Conservation (phyloP, 1,140 invertebrate species). For the Euwallacea fornicatus region DNA sequence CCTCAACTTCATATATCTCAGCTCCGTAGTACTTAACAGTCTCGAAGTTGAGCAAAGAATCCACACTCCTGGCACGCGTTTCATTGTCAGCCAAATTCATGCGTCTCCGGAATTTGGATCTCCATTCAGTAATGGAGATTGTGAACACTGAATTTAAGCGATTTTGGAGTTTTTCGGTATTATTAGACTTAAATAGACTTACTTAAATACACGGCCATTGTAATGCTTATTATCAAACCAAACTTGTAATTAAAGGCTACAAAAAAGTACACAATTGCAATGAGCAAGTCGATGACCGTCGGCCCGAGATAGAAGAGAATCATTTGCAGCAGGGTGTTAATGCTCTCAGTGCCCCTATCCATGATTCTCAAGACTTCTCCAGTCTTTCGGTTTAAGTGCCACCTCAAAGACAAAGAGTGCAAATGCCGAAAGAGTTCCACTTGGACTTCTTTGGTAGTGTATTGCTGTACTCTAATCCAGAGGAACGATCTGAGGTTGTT, state of each 20-base stretch:
- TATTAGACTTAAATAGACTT: slow-evolving; percentile 53
- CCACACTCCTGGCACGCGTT: slow-evolving; percentile 84
- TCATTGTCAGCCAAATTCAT: slow-evolving; percentile 95
- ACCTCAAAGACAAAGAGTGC: slow-evolving; percentile 81
- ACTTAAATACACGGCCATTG: slow-evolving; percentile 92
- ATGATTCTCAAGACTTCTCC: slow-evolving; percentile 93
- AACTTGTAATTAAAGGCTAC: slow-evolving; percentile 89
- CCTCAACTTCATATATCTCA: slow-evolving; percentile 85
- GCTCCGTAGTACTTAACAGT: slow-evolving; percentile 97
- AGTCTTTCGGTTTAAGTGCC: slow-evolving; percentile 92
- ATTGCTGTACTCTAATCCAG: slow-evolving; percentile 95
- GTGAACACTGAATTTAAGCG: slow-evolving; percentile 69
- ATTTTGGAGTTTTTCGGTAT: background rate
- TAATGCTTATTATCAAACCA: slow-evolving; percentile 88
- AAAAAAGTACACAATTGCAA: slow-evolving; percentile 90
- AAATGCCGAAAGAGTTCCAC: slow-evolving; percentile 85
- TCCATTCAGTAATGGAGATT: slow-evolving; percentile 90
- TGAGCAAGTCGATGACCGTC: slow-evolving; percentile 87
- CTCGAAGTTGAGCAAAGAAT: slow-evolving; percentile 95
- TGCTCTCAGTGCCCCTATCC: slow-evolving; percentile 93
- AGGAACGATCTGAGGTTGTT: slow-evolving; percentile 89
- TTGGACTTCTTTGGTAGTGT: slow-evolving; percentile 89
- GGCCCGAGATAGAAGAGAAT: slow-evolving; percentile 87
- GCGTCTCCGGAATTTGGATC: slow-evolving; percentile 87
- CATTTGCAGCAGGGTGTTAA: slow-evolving; percentile 89